Percentiles rank a stretch among this genome's conserved stretches.
These are phyloP conservation scores for Cyclopterus lumpus DNA, from an alignment of 2,797 vertebrate species.

Conservation along the genomic window DNA sequence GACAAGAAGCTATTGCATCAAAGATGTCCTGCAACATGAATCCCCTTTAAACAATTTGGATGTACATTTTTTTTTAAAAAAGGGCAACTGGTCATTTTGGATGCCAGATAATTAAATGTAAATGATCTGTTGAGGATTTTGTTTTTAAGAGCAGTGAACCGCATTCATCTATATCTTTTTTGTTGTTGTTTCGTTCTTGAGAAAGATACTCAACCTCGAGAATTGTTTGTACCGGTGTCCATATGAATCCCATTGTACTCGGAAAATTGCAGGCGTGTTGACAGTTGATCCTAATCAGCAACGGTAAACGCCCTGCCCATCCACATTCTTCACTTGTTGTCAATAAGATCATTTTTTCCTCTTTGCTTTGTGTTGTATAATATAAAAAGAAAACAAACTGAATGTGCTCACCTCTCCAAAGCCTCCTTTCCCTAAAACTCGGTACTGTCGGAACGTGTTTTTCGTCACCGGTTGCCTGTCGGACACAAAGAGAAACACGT, in stretches of 20 bases:
- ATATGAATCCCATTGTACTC: background rate
- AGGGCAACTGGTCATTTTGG: background rate
- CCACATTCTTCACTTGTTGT: background rate
- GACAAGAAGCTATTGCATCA: background rate
- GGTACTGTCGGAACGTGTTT: conserved; percentile 91
- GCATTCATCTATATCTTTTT: background rate
- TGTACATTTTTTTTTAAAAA: too few species aligned
- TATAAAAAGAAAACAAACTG: too few species aligned
- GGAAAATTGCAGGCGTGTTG: background rate
- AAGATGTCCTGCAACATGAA: background rate
- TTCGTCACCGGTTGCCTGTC: conserved; percentile 89
- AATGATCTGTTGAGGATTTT: background rate
- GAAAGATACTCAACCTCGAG: background rate
- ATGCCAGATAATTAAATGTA: background rate
- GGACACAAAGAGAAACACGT: conserved; percentile 40
- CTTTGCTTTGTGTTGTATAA: background rate
- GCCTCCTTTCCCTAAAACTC: conserved; percentile 91
- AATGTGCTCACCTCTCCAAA: conserved; percentile 89
- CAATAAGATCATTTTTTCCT: background rate
- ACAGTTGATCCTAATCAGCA: background rate
- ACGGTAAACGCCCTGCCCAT: background rate
- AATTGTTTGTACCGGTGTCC: background rate
- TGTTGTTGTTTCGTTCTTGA: too few species aligned
- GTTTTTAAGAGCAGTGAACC: background rate
- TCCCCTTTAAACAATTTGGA: background rate